Base-by-base conservation (phyloP, 1,140 invertebrate species). In the Drosophila paulistorum region DNA sequence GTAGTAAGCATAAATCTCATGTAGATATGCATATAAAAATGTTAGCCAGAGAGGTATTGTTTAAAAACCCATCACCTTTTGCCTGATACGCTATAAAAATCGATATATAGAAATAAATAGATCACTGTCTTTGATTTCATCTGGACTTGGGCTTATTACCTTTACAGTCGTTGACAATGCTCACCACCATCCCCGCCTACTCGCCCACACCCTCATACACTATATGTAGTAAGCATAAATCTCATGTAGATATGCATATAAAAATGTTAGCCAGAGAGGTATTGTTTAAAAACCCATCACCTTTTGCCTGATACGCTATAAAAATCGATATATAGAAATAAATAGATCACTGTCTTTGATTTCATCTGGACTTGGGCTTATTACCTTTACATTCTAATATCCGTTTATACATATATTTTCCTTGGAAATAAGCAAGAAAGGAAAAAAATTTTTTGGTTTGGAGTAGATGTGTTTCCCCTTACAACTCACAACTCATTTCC, bases 11-110 rank as follows among this genome's bases (percentile, higher is more conserved):
- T 78, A 75, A 71, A 75, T 75, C 61, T 68, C 68, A 14, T 61
- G 48, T 67, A 71, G 68, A 75, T 75, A 78, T 65, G 54, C 61
- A 75, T 61, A 35, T 41, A 65, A 57, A 71, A 75, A 66, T 67
- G 65, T 67, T 71, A 64, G 35, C 35, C 63, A 42, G 42, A 82
- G 64, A 54, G 26, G 20, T 13, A 54, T 39, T 11, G 3, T 39
- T 39, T 11, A 0, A 39, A 39, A 39, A 13, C 10, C 37, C 11
- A 13, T 39, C 30, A 11, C 10, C 35, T 6, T 2, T 51, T 51
- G 20, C 17, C 20, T 51, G 20, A 51, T 51, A 51, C 20, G 3
- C 17, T 51, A 11, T 5, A 17, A 48, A n/a, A 48, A 20, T 23
- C 17, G n/a, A 23, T 4, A 26, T 26, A 26, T 26, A 26, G 2